phyloP scores from a whole-genome alignment of 2,113 vertebrate genomes.

The Enhydra lutris region DNA sequence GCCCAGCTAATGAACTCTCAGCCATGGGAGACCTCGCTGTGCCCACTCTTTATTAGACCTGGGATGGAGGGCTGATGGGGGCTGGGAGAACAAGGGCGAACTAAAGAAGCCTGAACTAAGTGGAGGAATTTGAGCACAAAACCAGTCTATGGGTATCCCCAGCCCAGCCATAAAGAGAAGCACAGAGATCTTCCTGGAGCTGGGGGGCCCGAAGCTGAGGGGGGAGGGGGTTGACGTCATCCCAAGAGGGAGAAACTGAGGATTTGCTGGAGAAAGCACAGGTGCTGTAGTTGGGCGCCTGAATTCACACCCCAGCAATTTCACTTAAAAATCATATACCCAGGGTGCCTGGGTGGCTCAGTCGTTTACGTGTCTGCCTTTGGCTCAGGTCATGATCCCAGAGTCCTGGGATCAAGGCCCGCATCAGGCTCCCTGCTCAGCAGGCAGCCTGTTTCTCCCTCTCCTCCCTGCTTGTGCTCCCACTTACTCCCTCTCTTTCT shows the following conservation, averaged over 20 bases:
- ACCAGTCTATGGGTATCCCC: rapidly evolving
- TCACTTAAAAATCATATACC: neutral
- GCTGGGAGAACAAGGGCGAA: neutral
- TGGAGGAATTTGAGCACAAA: neutral
- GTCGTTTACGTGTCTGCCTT: too few relatives aligned
- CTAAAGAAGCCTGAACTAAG: neutral
- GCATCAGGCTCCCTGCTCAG: too few relatives aligned
- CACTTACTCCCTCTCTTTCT: too few relatives aligned
- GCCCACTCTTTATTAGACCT: neutral
- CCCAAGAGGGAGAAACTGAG: neutral
- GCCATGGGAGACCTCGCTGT: neutral
- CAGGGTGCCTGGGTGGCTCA: too few relatives aligned
- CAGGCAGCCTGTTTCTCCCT: too few relatives aligned
- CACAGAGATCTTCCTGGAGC: neutral
- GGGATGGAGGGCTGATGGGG: neutral
- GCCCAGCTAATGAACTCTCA: conserved; percentile 6
- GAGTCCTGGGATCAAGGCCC: too few relatives aligned
- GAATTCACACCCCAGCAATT: neutral
- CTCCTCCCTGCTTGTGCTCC: too few relatives aligned
- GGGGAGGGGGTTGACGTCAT: neutral
- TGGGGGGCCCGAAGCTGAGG: too few relatives aligned
- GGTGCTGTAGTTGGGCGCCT: neutral
- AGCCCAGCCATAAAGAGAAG: neutral
- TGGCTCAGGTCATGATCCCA: too few relatives aligned
- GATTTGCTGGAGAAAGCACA: neutral